These are phyloP conservation scores for Spongilla lacustris DNA, from an alignment of 37 sponge, comb jelly and placozoan species.

Conservation along the genomic window DNA sequence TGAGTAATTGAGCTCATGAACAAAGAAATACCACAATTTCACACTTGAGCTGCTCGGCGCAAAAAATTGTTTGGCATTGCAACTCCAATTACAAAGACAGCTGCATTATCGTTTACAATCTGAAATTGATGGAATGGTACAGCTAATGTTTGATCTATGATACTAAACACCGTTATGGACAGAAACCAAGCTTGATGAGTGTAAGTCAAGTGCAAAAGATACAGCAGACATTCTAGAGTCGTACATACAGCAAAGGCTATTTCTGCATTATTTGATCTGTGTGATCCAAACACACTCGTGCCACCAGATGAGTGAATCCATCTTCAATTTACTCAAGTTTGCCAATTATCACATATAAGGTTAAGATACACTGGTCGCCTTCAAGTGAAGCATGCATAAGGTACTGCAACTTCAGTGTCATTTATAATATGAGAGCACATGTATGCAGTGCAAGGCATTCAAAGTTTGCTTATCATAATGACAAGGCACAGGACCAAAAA, in stretches of 20 bases:
- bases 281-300: slow-evolving; percentile 33
- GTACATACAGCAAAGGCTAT: slow-evolving; percentile 45
- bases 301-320: slow-evolving; percentile 42
- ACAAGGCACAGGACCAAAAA: slow-evolving; percentile 60
- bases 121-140: slow-evolving; percentile 31
- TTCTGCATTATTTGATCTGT: slow-evolving; percentile 36
- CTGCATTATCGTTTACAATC: slow-evolving; percentile 8
- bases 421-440: slow-evolving; percentile 35
- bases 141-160: slow-evolving; percentile 23
- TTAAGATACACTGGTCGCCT: slow-evolving; percentile 36
- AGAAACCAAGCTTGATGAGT: slow-evolving; percentile 10
- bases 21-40: no score
- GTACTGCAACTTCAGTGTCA: slow-evolving; percentile 39
- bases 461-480: slow-evolving; percentile 35
- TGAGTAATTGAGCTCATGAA: slow-evolving; percentile 27
- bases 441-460: slow-evolving; percentile 18
- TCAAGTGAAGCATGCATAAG: slow-evolving; percentile 41
- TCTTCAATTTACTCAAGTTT: slow-evolving; percentile 31
- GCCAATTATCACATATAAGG: slow-evolving; percentile 15
- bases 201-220: slow-evolving; percentile 27
- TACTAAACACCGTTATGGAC: slow-evolving; percentile 32
- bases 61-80: slow-evolving; percentile 37
- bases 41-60: slow-evolving; percentile 28
- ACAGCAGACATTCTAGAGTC: slow-evolving; percentile 35
- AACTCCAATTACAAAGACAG: not conserved